Percentiles rank a stretch among this genome's conserved stretches.
These are phyloP conservation scores for Onychomys leucogaster DNA, from an alignment of 2,797 vertebrate genomes.

Conservation along the genomic window DNA sequence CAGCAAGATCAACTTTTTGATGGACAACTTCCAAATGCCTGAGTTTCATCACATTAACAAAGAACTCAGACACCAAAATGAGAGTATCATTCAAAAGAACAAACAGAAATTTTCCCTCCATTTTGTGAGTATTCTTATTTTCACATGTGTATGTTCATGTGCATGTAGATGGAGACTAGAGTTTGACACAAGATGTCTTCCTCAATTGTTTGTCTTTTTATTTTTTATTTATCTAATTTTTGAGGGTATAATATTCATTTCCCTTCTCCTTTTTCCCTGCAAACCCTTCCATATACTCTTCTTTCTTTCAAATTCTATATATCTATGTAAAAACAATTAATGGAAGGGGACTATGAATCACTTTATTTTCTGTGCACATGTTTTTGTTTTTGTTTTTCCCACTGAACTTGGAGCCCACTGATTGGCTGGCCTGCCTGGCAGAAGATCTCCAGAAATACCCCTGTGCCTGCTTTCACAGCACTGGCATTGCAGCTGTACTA, in stretches of 20 bases:
- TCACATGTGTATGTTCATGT: background rate
- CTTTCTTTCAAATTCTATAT: background rate
- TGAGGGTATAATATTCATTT: background rate
- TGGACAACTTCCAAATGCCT: background rate
- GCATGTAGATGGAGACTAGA: background rate
- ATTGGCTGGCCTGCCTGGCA: no score
- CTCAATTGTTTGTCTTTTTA: background rate
- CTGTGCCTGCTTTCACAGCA: no score
- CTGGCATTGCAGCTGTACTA: background rate
- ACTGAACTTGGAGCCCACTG: background rate
- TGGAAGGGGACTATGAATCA: background rate
- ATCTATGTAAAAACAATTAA: background rate
- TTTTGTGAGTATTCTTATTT: background rate
- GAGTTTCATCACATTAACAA: slow-evolving; percentile 3
- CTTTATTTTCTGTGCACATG: background rate
- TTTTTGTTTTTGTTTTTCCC: no score
- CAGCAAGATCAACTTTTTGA: background rate
- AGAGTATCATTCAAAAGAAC: background rate
- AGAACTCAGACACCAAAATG: slow-evolving; percentile 25
- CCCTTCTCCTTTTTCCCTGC: background rate
- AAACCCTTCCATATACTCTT: background rate
- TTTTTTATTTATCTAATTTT: background rate
- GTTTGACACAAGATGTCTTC: background rate
- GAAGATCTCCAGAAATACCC: background rate
- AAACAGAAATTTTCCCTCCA: background rate